Evolutionary conservation across 2,113 vertebrate species (phyloP).

Genomic region (Steatornis caripensis): DNA sequence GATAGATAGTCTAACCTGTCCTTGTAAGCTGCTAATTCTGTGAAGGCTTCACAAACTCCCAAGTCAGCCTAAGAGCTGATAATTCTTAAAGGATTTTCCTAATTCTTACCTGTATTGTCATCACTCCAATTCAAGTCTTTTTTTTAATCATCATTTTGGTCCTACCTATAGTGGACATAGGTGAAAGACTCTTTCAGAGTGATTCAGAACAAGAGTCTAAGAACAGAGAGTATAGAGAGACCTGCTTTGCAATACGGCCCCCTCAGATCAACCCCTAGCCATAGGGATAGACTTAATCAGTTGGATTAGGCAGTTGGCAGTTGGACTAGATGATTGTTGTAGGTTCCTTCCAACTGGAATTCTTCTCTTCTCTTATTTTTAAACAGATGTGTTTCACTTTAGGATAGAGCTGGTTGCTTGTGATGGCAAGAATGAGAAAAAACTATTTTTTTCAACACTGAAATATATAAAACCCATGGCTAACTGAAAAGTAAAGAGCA

Average conservation of each 20-base stretch:
- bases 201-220: background rate
- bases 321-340: background rate
- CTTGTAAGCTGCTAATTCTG: background rate
- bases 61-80: background rate
- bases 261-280: background rate
- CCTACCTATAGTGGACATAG: background rate
- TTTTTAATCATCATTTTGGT: background rate
- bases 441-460: background rate
- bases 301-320: background rate
- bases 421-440: background rate
- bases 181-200: background rate
- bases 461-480: background rate
- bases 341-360: background rate
- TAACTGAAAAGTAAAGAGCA: background rate
- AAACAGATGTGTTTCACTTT: background rate
- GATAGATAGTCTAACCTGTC: background rate
- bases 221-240: background rate
- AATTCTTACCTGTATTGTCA: background rate
- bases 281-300: background rate
- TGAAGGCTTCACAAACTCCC: background rate
- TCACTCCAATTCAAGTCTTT: background rate
- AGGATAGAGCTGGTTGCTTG: background rate
- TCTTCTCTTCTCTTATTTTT: background rate
- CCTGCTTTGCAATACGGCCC: background rate
- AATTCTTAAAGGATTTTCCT: background rate